Conservation (phyloP, 1,140 invertebrate genomes). For the Cardiocondyla obscurior region DNA sequence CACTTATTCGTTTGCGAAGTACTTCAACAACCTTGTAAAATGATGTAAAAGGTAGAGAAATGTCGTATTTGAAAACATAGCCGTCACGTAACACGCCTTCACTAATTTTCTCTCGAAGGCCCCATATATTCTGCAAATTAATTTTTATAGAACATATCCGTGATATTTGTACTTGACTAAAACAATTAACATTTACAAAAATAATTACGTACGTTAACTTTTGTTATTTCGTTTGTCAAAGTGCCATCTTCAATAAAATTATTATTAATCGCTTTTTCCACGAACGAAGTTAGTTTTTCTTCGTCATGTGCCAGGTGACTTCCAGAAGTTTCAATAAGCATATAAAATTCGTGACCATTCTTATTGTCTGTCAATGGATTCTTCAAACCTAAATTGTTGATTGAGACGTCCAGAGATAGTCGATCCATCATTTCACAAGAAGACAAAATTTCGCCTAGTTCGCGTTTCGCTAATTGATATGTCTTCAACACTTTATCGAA, state of each 20-base stretch:
- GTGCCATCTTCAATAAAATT: constrained; percentile 93
- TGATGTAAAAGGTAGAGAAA: constrained; percentile 92
- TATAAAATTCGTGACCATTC: constrained; percentile 91
- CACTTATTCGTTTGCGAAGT: constrained; percentile 87
- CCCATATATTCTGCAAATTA: constrained; percentile 89
- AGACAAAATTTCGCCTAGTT: constrained; percentile 95
- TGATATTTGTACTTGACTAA: neutral
- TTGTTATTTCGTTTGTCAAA: constrained; percentile 90
- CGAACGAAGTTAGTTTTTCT: constrained; percentile 93
- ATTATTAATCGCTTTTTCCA: constrained; percentile 89
- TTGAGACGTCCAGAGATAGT: constrained; percentile 86
- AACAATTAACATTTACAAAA: neutral
- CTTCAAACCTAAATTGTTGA: constrained; percentile 86
- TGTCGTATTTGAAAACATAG: constrained; percentile 98
- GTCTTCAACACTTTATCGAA: constrained; percentile 92
- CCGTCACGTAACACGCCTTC: constrained; percentile 92
- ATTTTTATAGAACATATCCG: neutral
- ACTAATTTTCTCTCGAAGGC: constrained; percentile 93
- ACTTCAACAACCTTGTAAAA: constrained; percentile 94
- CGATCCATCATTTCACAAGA: constrained; percentile 97
- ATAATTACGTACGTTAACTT: constrained; percentile 87
- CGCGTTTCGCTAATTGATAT: constrained; percentile 88
- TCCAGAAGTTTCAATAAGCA: constrained; percentile 95
- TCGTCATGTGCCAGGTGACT: constrained; percentile 92
- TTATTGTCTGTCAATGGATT: constrained; percentile 72